Evolutionary conservation across 2,113 vertebrate genomes (phyloP).

Genomic region (Condylura cristata): DNA sequence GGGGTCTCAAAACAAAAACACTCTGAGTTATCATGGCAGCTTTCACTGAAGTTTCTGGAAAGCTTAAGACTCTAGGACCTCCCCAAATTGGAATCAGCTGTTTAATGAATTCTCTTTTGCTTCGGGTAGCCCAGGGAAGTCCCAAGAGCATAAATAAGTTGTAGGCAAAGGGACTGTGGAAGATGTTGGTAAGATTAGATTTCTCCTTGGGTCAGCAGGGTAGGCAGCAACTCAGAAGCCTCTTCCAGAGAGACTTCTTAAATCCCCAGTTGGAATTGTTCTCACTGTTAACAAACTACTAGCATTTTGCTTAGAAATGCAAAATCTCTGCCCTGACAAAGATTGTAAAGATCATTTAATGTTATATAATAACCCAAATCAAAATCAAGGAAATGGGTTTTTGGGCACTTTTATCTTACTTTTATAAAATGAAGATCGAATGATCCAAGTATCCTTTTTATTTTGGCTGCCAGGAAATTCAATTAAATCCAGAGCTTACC

Average conservation of each 20-base stretch:
- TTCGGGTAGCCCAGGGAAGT: neutral
- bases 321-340: neutral
- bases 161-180: neutral
- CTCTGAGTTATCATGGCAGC: conserved; percentile 5
- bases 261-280: neutral
- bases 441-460: conserved; percentile 9
- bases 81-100: neutral
- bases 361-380: conserved; percentile 8
- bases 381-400: conserved; percentile 29
- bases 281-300: neutral
- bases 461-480: conserved; percentile 29
- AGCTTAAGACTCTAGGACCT: neutral
- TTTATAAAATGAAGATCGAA: conserved; percentile 4
- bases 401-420: neutral
- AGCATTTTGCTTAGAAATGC: neutral
- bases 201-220: neutral
- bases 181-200: neutral
- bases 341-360: neutral
- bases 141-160: neutral
- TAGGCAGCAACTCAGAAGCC: neutral
- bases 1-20: neutral
- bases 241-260: neutral
- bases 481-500: conserved; percentile 24
- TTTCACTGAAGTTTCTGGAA: conserved; percentile 50
- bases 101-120: neutral